phyloP scores from a whole-genome alignment of 1,140 invertebrate genomes.

The Drosophila gunungcola region DNA sequence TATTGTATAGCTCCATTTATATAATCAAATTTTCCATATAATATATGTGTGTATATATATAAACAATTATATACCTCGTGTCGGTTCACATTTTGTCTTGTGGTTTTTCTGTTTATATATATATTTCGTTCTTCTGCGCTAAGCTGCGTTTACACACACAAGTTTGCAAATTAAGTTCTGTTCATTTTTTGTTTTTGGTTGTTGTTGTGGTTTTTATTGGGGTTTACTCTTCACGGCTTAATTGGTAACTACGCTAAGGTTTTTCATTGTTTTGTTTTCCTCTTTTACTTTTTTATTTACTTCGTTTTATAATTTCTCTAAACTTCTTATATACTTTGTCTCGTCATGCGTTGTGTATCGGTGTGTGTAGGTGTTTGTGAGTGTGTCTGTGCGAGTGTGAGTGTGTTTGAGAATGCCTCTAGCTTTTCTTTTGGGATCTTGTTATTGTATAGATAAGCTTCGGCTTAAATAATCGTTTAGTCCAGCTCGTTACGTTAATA shows the following conservation, averaged over 20 bases:
- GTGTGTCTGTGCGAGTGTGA: constrained; percentile 56
- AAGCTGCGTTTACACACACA: constrained; percentile 62
- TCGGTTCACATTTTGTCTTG: constrained; percentile 40
- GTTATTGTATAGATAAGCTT: constrained; percentile 46
- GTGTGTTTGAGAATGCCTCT: constrained; percentile 37
- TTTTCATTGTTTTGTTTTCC: constrained; percentile 63
- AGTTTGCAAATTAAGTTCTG: constrained; percentile 61
- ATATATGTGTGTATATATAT: constrained; percentile 80
- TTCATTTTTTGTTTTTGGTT: constrained; percentile 29
- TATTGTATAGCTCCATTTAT: constrained; percentile 82
- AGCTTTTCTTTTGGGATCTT: constrained; percentile 11
- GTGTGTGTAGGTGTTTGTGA: constrained; percentile 39
- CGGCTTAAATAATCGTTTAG: constrained; percentile 55
- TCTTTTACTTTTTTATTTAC: constrained; percentile 55
- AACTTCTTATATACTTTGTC: constrained; percentile 78
- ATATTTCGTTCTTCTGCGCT: constrained; percentile 41
- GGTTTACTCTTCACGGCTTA: constrained; percentile 69
- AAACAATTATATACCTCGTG: constrained; percentile 78
- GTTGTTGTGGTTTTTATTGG: constrained; percentile 46
- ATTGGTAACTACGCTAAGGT: constrained; percentile 78
- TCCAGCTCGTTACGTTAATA: constrained; percentile 59
- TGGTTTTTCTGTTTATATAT: constrained; percentile 52
- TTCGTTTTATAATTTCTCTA: constrained; percentile 78
- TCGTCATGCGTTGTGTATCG: constrained; percentile 76
- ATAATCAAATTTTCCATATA: constrained; percentile 78